Conservation (phyloP, 2,797 vertebrate genomes). For the Sebastes hubbsi region DNA sequence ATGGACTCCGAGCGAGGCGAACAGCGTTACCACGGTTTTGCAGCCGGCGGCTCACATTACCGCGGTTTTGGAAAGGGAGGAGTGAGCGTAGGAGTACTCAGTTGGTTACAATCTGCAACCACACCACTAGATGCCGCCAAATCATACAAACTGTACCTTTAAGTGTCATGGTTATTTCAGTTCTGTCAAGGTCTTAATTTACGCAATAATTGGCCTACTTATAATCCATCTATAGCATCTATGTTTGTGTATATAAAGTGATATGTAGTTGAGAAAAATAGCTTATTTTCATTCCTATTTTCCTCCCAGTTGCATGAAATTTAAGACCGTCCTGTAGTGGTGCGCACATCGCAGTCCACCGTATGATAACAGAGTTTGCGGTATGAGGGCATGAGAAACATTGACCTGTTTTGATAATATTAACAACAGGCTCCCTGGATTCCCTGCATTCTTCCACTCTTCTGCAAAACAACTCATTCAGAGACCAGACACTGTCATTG, state of each 20-base stretch:
- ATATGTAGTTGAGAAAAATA: not conserved
- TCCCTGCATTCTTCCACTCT: slow-evolving; percentile 65
- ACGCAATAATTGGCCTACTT: not conserved
- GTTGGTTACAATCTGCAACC: too few relatives aligned
- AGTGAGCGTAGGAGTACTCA: too few relatives aligned
- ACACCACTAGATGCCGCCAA: too few relatives aligned
- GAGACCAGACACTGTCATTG: slow-evolving; percentile 44
- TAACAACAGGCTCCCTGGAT: slow-evolving; percentile 61
- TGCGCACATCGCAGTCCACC: not conserved
- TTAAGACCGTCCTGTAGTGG: not conserved
- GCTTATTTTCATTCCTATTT: not conserved
- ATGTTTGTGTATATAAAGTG: not conserved
- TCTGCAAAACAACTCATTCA: slow-evolving; percentile 65
- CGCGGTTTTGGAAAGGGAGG: too few relatives aligned
- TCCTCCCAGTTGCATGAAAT: not conserved
- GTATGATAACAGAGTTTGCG: slow-evolving; percentile 14
- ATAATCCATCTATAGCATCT: not conserved
- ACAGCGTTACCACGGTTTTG: too few relatives aligned
- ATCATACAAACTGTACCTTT: too few relatives aligned
- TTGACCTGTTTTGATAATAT: slow-evolving; percentile 54
- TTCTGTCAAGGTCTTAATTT: not conserved
- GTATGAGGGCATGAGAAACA: slow-evolving; percentile 13
- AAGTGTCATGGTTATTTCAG: not conserved
- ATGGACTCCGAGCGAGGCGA: too few relatives aligned
- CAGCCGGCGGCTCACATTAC: too few relatives aligned